Base-by-base conservation (phyloP, 2,113 vertebrate genomes). In the Dicerorhinus sumatrensis region DNA sequence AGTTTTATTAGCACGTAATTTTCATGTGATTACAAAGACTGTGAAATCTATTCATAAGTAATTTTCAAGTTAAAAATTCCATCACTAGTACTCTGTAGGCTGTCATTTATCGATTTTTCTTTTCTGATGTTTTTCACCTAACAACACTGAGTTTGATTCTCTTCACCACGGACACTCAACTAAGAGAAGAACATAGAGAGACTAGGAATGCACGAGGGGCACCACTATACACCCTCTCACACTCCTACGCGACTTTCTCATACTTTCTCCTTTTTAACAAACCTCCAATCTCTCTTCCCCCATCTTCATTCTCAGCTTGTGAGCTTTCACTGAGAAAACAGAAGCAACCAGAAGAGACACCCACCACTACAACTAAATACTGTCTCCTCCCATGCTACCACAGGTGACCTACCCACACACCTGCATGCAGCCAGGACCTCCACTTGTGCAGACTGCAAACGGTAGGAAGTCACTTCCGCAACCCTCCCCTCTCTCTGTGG, bases 11-110 rank as follows among this genome's bases (percentile, higher is more conserved):
- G 70, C 96, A 95, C 97, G 80, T 90, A 84, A 96, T 96, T 93
- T 97, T 31, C 81, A 95, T 85, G 72, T 92, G 60, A 92, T 62
- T 97, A 76, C 18, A 48, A 87, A 94, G 63, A 96, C 51, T 56
- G 94, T 95, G 60, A 97, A 95, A 63, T 96, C 70, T 95, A 88
- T 94, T 97, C 88, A 95, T 89, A 97, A 94, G 80, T 92, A 97
- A 98, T 96, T 98, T 96, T 97, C 97, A 94, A 96, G 95, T 97
- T 95, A 94, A 93, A 97, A 93, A 82, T 82, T 88, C 95, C 93
- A 96, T 96, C 94, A 95, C 93, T 91, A 70, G 89, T 97, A 96
- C 81, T 77, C 82, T 89, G 85, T 96, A 97, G 67, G 72, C 83
- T 94, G 62, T 85, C 60, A 72, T 72, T 94, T 96, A 85, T 27